Evolutionary conservation across 2,888 invertebrate genomes (phyloP), one percentile per base, ranked within the genome.

Genomic region (Sarcophaga subvicina): DNA sequence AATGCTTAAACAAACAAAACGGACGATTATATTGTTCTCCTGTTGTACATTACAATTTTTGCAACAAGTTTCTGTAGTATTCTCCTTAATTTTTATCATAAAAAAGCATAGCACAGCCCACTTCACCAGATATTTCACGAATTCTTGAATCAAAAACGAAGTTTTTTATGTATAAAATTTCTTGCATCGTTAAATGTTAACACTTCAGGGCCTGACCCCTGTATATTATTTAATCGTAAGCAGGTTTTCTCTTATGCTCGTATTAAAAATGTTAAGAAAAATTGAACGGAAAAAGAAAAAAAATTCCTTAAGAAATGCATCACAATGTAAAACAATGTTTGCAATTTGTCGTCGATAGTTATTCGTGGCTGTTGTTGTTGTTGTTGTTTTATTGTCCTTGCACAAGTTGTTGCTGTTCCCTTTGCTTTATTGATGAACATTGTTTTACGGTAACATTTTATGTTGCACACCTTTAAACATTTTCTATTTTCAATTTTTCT

Each of bases 341-440:
- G 83, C 83, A 86, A 86, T 86, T 86, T 86, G 73, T 86, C 80
- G 73, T 80, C 70, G 73, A 80, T 70, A 75, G 70, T 73, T 82
- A 82, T 71, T 49, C 59, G 25, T 47, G 22, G 2, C 14, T 1
- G 22, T 27, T 25, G 22, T 47, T 37, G 2, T 20, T 1, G 22
- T 27, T 25, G 22, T 54, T 22, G 47, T 54, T 63, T 54, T 8
- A 10, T 10, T n/a, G 11, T 11, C 37, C 63, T 79, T 49, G 25
- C 37, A 37, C 37, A 37, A 37, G 37, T 37, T 37, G 8, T 37
- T 37, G 45, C 47, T 64, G 27, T 54, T 59, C 4, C 37, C 45
- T 37, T 8, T 1, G 8, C 6, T 37, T 37, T 37, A 37, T 37
- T 37, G 37, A 37, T 37, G 12, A 17, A 25, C 25, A 59, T 59